Conservation (phyloP, 1,140 invertebrate genomes). For the Tetramorium parvispinum region DNA sequence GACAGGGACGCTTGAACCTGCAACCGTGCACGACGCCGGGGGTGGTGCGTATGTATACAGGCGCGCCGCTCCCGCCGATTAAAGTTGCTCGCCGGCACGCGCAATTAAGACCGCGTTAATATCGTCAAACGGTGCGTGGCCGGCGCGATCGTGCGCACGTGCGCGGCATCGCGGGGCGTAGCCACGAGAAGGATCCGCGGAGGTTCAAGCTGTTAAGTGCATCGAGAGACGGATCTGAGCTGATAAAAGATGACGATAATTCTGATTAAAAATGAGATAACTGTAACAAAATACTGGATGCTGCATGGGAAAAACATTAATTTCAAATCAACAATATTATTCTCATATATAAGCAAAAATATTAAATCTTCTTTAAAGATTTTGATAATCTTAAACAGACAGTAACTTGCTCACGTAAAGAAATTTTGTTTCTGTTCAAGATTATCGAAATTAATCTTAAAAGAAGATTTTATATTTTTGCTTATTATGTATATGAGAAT, state of each 20-base stretch:
- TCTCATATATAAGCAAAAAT: too few relatives aligned
- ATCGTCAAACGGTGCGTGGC: conserved; percentile 73
- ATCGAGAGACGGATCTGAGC: background rate
- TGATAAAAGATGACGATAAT: background rate
- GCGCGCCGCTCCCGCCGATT: conserved; percentile 46
- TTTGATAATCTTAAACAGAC: too few relatives aligned
- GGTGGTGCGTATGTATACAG: background rate
- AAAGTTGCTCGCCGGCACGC: conserved; percentile 64
- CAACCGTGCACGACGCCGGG: conserved; percentile 15
- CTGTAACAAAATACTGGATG: too few relatives aligned
- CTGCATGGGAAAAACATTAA: too few relatives aligned
- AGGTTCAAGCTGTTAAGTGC: background rate
- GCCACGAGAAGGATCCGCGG: background rate
- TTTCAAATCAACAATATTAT: too few relatives aligned
- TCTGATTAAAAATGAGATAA: background rate
- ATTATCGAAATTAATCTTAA: too few relatives aligned
- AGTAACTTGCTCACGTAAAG: too few relatives aligned
- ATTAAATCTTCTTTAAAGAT: too few relatives aligned
- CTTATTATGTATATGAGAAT: too few relatives aligned
- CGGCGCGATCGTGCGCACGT: conserved; percentile 12
- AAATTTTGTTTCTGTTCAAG: too few relatives aligned
- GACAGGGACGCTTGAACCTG: conserved; percentile 44
- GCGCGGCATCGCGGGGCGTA: background rate
- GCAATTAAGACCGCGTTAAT: conserved; percentile 77
- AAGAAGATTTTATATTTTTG: too few relatives aligned